Evolutionary conservation across 2,113 vertebrate species (phyloP).

Genomic region (Colistium nudipinnis): DNA sequence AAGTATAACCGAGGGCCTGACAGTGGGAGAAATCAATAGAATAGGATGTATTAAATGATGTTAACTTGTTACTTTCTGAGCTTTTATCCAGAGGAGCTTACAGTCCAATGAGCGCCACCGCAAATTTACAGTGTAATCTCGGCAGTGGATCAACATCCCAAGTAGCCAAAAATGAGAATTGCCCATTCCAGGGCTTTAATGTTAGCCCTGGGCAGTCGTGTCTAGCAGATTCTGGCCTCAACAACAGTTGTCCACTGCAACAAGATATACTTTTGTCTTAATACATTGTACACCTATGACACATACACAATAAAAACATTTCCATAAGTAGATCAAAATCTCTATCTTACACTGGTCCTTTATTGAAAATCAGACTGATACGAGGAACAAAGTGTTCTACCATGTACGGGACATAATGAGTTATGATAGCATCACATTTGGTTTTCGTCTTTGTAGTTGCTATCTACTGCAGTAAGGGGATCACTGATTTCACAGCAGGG

Average conservation of each 20-base stretch:
- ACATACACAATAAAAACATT: no score
- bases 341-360: no score
- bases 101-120: slow-evolving; percentile 10
- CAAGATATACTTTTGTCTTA: no score
- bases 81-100: slow-evolving; percentile 17
- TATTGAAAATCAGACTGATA: no score
- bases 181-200: slow-evolving; percentile 7
- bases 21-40: slow-evolving; percentile 42
- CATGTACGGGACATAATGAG: background rate
- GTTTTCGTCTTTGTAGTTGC: background rate
- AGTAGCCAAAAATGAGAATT: slow-evolving; percentile 12
- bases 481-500: slow-evolving; percentile 20
- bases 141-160: slow-evolving; percentile 9
- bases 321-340: no score
- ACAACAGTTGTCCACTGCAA: no score
- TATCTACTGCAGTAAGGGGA: slow-evolving; percentile 1
- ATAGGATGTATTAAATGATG: slow-evolving; percentile 25
- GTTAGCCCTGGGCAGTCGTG: slow-evolving; percentile 12
- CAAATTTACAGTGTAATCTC: slow-evolving; percentile 22
- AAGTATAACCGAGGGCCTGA: slow-evolving; percentile 6
- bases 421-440: background rate
- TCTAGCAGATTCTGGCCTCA: slow-evolving; percentile 11
- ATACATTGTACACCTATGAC: no score
- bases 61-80: slow-evolving; percentile 11
- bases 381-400: background rate